A percentile compares a stretch with the other conserved stretches of the same genome.
phyloP scores from a whole-genome alignment of 2,888 invertebrate genomes.

The Epinotia brunnichana region DNA sequence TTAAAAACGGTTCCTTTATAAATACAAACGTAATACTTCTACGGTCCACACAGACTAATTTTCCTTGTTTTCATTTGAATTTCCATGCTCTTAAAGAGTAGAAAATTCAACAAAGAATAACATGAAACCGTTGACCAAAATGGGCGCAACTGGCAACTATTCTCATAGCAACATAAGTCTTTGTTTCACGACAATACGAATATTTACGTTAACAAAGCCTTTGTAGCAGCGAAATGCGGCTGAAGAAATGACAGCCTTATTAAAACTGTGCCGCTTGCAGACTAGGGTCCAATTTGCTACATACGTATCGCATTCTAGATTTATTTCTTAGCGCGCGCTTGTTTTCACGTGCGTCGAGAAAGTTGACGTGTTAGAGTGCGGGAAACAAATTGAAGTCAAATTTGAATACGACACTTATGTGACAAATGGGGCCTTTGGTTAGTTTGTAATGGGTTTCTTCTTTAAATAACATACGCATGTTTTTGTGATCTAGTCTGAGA shows the following conservation, averaged over 20 bases:
- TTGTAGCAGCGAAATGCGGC: slow-evolving; percentile 16
- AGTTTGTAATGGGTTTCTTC: slow-evolving; percentile 12
- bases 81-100: slow-evolving; percentile 24
- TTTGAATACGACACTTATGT: not conserved
- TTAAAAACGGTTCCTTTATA: not conserved
- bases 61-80: slow-evolving; percentile 24
- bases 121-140: not conserved
- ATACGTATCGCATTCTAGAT: not conserved
- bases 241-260: slow-evolving; percentile 35
- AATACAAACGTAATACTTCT: not conserved
- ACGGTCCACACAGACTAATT: slow-evolving; percentile 44
- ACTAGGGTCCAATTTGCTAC: not conserved
- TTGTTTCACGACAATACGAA: slow-evolving; percentile 1
- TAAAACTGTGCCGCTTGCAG: slow-evolving; percentile 31
- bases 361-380: not conserved
- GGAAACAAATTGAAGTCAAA: not conserved
- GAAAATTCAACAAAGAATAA: slow-evolving; percentile 26
- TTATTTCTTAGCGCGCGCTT: not conserved
- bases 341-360: not conserved
- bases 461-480: slow-evolving; percentile 13
- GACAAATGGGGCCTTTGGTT: slow-evolving; percentile 5
- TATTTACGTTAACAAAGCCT: slow-evolving; percentile 31
- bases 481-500: slow-evolving; percentile 4
- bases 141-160: not conserved
- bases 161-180: not conserved